A percentile compares a stretch with the other conserved stretches of the same genome.
Evolutionary conservation across 1,140 invertebrate species (phyloP).

Genomic region (Antheraea mylitta): DNA sequence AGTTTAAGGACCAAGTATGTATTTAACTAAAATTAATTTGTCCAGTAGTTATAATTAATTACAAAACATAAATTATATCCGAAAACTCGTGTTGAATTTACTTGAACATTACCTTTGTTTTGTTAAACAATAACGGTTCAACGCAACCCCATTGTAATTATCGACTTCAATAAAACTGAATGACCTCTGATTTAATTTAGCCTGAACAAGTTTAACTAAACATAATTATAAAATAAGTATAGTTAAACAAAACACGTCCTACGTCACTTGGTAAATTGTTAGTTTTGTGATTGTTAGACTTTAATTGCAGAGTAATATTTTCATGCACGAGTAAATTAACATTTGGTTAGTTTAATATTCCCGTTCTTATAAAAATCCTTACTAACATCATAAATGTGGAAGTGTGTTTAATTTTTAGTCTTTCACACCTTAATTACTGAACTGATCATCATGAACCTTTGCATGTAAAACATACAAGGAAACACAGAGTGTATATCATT

Average conservation of each 20-base stretch:
- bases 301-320: not conserved
- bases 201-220: conserved; percentile 30
- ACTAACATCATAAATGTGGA: too few species aligned
- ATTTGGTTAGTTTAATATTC: not conserved
- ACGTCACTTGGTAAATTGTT: conserved; percentile 3
- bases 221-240: too few species aligned
- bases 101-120: not conserved
- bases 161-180: conserved; percentile 39
- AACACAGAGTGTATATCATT: too few species aligned
- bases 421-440: too few species aligned
- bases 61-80: not conserved
- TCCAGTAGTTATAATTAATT: not conserved
- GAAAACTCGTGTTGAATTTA: not conserved
- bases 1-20: too few species aligned
- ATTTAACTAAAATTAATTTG: not conserved
- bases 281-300: conserved; percentile 1
- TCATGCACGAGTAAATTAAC: too few species aligned
- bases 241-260: conserved; percentile 29
- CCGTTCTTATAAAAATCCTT: too few species aligned
- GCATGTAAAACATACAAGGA: too few species aligned
- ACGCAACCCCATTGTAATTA: conserved; percentile 27
- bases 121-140: conserved; percentile 9
- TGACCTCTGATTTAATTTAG: conserved; percentile 39
- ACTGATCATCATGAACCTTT: too few species aligned
- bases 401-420: too few species aligned